Percentiles rank a stretch among this genome's conserved stretches.
Conservation (phyloP, 2,113 vertebrate species). For the Asarcornis scutulata region DNA sequence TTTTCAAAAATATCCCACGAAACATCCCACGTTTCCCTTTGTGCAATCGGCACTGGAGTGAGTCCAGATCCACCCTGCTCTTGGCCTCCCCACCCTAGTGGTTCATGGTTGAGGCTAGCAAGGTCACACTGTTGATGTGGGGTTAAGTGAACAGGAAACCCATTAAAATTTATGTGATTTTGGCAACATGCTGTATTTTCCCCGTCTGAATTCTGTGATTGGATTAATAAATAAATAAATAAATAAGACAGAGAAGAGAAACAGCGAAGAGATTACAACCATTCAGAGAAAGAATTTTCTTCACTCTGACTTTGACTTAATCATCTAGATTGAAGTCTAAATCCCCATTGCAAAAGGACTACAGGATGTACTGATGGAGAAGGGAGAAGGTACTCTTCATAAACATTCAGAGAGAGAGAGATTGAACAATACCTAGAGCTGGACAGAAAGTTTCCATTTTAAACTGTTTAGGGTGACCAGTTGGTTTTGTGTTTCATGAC, state of each 20-base stretch:
- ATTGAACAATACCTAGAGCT: neutral
- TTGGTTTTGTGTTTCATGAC: neutral
- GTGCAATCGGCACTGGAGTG: constrained; percentile 29
- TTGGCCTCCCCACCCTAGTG: constrained; percentile 65
- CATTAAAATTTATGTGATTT: constrained; percentile 69
- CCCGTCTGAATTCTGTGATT: neutral
- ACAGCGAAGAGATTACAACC: neutral
- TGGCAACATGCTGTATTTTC: constrained; percentile 60
- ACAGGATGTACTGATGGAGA: neutral
- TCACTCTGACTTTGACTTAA: neutral
- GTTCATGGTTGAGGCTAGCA: constrained; percentile 43
- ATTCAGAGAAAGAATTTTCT: neutral
- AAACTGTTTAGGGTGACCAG: neutral
- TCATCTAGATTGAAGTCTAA: neutral
- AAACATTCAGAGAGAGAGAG: neutral
- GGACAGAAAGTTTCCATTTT: neutral
- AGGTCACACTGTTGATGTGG: constrained; percentile 51
- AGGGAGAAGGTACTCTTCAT: neutral
- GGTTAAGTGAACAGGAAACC: constrained; percentile 75
- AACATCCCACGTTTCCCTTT: constrained; percentile 14
- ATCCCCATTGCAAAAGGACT: neutral
- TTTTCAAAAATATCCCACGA: constrained; percentile 41
- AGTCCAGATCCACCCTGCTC: constrained; percentile 61
- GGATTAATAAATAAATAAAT: neutral
- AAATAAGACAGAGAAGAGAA: neutral